Percentiles rank a stretch among this genome's conserved stretches.
These are phyloP conservation scores for Venustaconcha ellipsiformis DNA, from an alignment of 1,140 invertebrate species.

Conservation along the genomic window DNA sequence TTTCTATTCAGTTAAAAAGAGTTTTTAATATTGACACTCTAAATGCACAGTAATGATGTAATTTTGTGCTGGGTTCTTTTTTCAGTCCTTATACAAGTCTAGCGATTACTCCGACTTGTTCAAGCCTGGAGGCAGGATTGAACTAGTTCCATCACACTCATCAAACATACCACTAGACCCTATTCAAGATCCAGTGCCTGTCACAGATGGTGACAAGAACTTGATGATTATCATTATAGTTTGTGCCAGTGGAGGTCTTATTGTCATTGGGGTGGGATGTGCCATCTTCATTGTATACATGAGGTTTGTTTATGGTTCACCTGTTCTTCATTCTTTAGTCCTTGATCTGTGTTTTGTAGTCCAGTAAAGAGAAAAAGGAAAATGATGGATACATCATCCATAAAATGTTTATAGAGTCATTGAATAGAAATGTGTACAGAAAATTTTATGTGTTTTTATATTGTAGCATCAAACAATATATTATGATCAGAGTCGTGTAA, in stretches of 20 bases:
- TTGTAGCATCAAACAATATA: no score
- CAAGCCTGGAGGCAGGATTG: conserved; percentile 72
- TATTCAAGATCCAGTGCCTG: conserved; percentile 14
- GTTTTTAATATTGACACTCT: no score
- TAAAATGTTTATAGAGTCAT: neutral
- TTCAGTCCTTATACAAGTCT: conserved; percentile 88
- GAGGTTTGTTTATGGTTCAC: conserved; percentile 47
- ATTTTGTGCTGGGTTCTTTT: conserved; percentile 7
- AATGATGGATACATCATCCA: neutral
- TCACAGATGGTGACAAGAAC: conserved; percentile 35
- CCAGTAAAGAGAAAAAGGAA: neutral
- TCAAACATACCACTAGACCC: neutral
- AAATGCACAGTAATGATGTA: no score
- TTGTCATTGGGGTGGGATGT: conserved; percentile 69
- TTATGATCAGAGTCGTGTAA: no score
- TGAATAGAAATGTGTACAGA: neutral
- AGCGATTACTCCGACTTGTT: conserved; percentile 87
- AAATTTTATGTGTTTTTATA: no score
- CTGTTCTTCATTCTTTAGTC: neutral
- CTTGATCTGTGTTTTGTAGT: neutral
- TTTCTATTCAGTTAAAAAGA: no score
- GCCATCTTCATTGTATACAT: conserved; percentile 68
- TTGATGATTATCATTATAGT: conserved; percentile 59
- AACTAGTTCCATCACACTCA: conserved; percentile 56
- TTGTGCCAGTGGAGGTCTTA: conserved; percentile 66